These are phyloP conservation scores for Diadromus collaris DNA, from an alignment of 2,888 invertebrate genomes.

Conservation along the genomic window DNA sequence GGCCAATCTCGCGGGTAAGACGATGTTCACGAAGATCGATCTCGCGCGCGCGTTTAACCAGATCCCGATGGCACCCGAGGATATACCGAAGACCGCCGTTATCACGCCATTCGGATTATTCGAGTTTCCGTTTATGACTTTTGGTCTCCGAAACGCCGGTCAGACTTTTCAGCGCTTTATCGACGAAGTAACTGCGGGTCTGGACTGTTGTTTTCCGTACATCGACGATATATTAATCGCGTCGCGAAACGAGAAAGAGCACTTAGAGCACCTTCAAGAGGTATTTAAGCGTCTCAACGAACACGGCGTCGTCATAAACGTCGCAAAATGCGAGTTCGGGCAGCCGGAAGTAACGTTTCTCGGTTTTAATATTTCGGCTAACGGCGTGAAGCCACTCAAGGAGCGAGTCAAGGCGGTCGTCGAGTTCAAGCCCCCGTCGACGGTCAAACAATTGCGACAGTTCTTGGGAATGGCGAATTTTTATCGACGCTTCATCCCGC, in stretches of 20 bases:
- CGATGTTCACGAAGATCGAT: constrained; percentile 52
- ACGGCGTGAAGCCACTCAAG: constrained; percentile 50
- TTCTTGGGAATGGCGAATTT: constrained; percentile 65
- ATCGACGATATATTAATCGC: constrained; percentile 47
- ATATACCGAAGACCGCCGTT: constrained; percentile 69
- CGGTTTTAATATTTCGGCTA: constrained; percentile 25
- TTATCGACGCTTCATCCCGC: constrained; percentile 61
- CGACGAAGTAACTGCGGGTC: constrained; percentile 38
- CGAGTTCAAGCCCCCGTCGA: constrained; percentile 37
- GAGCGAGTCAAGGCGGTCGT: constrained; percentile 56
- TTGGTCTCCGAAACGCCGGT: constrained; percentile 64
- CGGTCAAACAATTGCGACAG: constrained; percentile 53
- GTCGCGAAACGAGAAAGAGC: constrained; percentile 17
- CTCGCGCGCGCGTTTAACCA: constrained; percentile 51
- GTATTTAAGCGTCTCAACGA: constrained; percentile 35
- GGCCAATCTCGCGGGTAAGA: constrained; percentile 24
- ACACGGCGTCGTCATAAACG: constrained; percentile 37
- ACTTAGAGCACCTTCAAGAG: constrained; percentile 32
- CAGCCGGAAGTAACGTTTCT: constrained; percentile 29
- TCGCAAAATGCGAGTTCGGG: constrained; percentile 23
- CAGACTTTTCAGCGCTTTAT: constrained; percentile 56
- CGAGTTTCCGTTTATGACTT: constrained; percentile 56
- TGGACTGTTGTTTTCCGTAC: constrained; percentile 37
- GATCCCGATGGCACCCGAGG: constrained; percentile 54
- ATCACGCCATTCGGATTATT: constrained; percentile 68